Base-by-base conservation (phyloP, 37 sponge, comb jelly and placozoan species). In the Bolinopsis microptera region DNA sequence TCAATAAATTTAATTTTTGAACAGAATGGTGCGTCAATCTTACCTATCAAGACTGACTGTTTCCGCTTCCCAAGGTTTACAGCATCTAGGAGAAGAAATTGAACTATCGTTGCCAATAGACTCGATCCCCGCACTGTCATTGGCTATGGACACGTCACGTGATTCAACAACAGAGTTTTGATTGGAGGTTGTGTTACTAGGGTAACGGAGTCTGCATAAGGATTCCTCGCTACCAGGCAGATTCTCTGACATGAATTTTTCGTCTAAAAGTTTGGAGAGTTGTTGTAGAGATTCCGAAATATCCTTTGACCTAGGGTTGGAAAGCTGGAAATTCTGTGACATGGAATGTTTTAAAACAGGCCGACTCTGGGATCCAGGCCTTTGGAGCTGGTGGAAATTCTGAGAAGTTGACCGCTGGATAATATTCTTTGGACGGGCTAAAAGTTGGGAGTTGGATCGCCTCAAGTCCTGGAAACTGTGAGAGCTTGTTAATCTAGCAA, bases 31-130 rank as follows among this genome's bases (percentile, higher is more conserved):
- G 61, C 61, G 13, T 5, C 61, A 18, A 48, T 48, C 74, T 70
- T 70, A 70, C 74, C 74, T 70, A 70, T 70, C 74, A 70, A 70
- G 74, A 70, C 74, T 70, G 26, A 70, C 30, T 9, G 74, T 70
- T 22, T 70, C 74, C 3, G 74, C 74, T 70, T 70, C 74, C 74
- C 74, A 70, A 5, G 74, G 74, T 70, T 70, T 70, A n/a, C 74
- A 70, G 74, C 28, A n/a, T 28, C 74, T 26, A 28, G 74, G 26
- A 70, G 74, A 70, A 2, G 74, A 70, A 70, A 70, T 22, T 3
- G 3, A 24, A n/a, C 74, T 70, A 9, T 70, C 74, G 21, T 70
- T 70, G 74, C 28, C 74, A 28, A 70, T 28, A 3, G 74, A 70
- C 74, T 70, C 74, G 26, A 70, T 22, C 21, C 74, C 74, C 25